Conservation (phyloP, 2,797 vertebrate genomes). For the Eidolon dupreanum region DNA sequence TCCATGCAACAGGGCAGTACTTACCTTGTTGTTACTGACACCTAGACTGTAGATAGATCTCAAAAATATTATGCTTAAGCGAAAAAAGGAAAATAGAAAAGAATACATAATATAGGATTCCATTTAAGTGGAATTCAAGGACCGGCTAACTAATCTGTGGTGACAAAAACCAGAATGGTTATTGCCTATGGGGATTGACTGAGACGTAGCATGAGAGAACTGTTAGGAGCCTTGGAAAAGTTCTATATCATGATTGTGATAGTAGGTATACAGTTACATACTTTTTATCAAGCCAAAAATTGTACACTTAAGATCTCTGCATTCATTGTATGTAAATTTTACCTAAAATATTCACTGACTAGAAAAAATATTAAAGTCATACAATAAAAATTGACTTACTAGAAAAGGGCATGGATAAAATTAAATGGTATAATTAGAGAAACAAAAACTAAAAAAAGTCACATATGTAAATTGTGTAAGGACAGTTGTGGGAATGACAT, state of each 20-base stretch:
- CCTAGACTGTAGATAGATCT: background rate
- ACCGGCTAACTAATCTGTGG: background rate
- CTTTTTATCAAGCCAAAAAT: background rate
- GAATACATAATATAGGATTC: background rate
- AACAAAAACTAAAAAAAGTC: background rate
- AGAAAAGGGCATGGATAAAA: background rate
- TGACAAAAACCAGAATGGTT: background rate
- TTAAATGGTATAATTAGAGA: background rate
- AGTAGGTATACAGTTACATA: background rate
- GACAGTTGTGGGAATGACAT: background rate
- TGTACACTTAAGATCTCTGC: background rate
- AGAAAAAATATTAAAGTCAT: background rate
- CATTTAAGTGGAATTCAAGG: background rate
- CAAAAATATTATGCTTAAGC: background rate
- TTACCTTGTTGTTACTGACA: background rate
- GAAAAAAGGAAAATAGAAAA: background rate
- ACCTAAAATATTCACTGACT: background rate
- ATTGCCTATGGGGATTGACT: background rate
- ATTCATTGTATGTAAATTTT: background rate
- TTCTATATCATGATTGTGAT: background rate
- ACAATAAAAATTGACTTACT: background rate
- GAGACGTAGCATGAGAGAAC: background rate
- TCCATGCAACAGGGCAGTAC: background rate
- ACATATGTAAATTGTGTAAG: background rate
- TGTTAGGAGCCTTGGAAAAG: background rate